Percentiles rank a stretch among this genome's conserved stretches.
These are phyloP conservation scores for Coelopa pilipes DNA, from an alignment of 2,888 invertebrate genomes.

Conservation along the genomic window DNA sequence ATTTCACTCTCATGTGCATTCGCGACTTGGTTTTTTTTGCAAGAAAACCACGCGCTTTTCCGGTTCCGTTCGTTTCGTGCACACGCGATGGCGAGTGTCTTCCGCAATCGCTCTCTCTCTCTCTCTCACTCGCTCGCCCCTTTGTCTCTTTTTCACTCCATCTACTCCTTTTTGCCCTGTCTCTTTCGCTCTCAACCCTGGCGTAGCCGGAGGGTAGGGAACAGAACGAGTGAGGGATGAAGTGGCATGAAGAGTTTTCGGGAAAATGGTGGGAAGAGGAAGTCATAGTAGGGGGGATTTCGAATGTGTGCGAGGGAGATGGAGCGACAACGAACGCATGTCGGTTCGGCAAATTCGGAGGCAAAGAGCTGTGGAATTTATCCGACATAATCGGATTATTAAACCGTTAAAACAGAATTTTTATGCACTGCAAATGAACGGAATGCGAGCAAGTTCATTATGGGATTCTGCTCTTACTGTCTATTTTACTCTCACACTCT, in stretches of 20 bases:
- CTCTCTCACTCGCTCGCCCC: no score
- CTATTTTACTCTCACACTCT: no score
- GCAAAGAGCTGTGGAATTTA: slow-evolving; percentile 26
- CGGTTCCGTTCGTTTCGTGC: slow-evolving; percentile 13
- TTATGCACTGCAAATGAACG: slow-evolving; percentile 29
- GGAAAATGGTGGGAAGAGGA: not conserved
- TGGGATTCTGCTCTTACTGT: no score
- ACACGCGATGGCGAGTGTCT: not conserved
- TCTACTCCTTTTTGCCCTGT: no score
- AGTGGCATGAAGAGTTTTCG: not conserved
- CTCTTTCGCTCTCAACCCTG: not conserved
- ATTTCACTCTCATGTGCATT: no score
- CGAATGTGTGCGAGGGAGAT: not conserved
- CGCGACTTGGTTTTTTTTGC: not conserved
- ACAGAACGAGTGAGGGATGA: not conserved
- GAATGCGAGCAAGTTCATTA: slow-evolving; percentile 20
- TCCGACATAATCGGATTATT: slow-evolving; percentile 30
- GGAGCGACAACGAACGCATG: no score
- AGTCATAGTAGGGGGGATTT: not conserved
- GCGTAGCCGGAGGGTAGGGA: not conserved
- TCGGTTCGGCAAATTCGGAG: not conserved
- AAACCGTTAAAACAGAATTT: slow-evolving; percentile 32
- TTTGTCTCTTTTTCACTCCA: no score
- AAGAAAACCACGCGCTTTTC: slow-evolving; percentile 16
- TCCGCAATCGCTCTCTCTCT: no score